These are phyloP conservation scores for Agrotis clavis DNA, from an alignment of 2,888 invertebrate species.

Conservation along the genomic window DNA sequence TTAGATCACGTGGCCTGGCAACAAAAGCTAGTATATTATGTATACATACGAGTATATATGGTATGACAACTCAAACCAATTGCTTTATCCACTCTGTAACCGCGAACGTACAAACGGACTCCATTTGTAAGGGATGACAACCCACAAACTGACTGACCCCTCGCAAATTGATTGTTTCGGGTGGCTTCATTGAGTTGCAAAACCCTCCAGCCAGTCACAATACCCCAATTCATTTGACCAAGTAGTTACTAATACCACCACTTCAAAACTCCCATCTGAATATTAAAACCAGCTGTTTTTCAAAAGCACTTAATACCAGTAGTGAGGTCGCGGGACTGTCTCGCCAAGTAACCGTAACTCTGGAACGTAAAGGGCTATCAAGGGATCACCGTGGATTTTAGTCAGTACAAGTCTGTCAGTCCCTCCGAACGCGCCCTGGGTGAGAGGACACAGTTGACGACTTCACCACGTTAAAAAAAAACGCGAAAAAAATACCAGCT, in stretches of 20 bases:
- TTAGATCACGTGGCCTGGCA: too few relatives aligned
- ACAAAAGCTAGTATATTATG: not conserved
- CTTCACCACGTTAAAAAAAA: too few relatives aligned
- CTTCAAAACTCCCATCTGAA: not conserved
- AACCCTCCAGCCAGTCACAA: not conserved
- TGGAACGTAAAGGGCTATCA: too few relatives aligned
- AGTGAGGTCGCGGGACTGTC: not conserved
- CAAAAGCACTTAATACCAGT: slow-evolving; percentile 3
- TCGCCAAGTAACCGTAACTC: too few relatives aligned
- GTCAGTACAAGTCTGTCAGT: too few relatives aligned
- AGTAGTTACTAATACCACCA: not conserved
- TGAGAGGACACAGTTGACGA: too few relatives aligned
- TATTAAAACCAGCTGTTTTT: not conserved
- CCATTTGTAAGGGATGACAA: slow-evolving; percentile 2
- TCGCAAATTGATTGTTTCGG: slow-evolving; percentile 28
- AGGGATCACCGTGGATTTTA: too few relatives aligned
- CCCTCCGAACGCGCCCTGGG: too few relatives aligned
- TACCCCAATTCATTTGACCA: slow-evolving; percentile 7
- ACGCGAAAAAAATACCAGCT: not conserved
- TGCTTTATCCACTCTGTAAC: not conserved
- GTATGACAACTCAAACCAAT: not conserved
- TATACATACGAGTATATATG: not conserved
- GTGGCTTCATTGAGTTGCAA: slow-evolving; percentile 7
- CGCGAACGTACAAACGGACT: not conserved
- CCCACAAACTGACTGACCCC: not conserved